phyloP scores from a whole-genome alignment of 2,797 vertebrate genomes.

The Triplophysa bombifrons region DNA sequence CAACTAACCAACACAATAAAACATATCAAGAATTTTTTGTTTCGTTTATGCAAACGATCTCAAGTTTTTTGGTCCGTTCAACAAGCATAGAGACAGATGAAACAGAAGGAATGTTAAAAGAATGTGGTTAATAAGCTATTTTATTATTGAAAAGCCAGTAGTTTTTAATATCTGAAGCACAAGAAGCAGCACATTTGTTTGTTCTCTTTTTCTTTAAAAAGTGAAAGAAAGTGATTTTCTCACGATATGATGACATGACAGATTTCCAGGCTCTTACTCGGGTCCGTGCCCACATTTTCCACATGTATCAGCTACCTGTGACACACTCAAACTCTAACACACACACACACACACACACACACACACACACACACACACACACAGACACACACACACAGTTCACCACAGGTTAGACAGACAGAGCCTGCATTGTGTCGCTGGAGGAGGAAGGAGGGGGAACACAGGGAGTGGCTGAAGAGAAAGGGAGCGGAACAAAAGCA shows the following conservation, averaged over 20 bases:
- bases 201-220: background rate
- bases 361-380: too few species aligned
- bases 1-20: too few species aligned
- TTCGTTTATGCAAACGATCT: too few species aligned
- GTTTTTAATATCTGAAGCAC: too few species aligned
- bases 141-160: too few species aligned
- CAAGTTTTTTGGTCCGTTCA: too few species aligned
- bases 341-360: too few species aligned
- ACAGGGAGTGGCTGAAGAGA: conserved; percentile 63
- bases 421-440: conserved; percentile 5
- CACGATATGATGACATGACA: background rate
- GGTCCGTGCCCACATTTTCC: background rate
- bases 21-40: too few species aligned
- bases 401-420: conserved; percentile 21
- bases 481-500: conserved; percentile 58
- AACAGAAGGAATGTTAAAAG: too few species aligned
- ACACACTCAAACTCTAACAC: background rate
- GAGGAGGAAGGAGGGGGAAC: conserved; percentile 9
- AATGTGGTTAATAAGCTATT: too few species aligned
- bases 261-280: background rate
- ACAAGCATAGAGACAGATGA: too few species aligned
- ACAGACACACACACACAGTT: background rate
- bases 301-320: background rate
- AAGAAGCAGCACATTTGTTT: too few species aligned
- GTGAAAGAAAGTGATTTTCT: background rate